Evolutionary conservation across 2,797 vertebrate genomes (phyloP), one percentile per base, ranked within the genome.

Genomic region (Podarcis siculus): DNA sequence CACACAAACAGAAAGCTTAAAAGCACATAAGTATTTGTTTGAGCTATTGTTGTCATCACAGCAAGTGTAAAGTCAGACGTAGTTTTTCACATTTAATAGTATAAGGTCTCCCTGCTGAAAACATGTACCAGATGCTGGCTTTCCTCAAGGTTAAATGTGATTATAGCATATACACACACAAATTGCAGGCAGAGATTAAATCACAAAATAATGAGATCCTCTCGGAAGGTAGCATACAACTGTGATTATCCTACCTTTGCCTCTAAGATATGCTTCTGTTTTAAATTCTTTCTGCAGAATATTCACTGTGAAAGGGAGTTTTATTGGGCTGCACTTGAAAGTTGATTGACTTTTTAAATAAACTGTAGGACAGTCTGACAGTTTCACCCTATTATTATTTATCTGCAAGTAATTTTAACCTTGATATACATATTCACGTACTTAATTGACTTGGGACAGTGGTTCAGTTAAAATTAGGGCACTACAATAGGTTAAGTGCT

Each of bases 81-180:
- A 86, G 12, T 92, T 95, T 80, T 93, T 94, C 84, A 87, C 2
- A 87, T 92, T 93, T 92, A 88, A 64, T 49, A 27, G 90, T 90
- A 49, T 90, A 86, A 94, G 92, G 90, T 88, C 87, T 91, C 88
- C 87, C 88, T 92, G 86, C 91, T 95, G 94, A 76, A 95, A 91
- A 64, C 73, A 81, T 88, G 73, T 87, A 89, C 86, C 89, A 90
- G 90, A 91, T 92, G 69, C 89, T 92, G 82, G 90, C 88, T 94
- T 95, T 93, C 91, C 27, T 92, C 87, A 94, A 95, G 94, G 90
- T 94, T 94, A 95, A 94, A 93, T 91, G 81, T 89, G 89, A 92
- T 93, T 94, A 89, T 89, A 92, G 72, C 23, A 5, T 72, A 23
- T 73, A 83, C 87, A 89, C 86, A 93, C 79, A 91, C 81, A 93